phyloP scores from a whole-genome alignment of 2,888 invertebrate species.

The Drosophila niveifrons region DNA sequence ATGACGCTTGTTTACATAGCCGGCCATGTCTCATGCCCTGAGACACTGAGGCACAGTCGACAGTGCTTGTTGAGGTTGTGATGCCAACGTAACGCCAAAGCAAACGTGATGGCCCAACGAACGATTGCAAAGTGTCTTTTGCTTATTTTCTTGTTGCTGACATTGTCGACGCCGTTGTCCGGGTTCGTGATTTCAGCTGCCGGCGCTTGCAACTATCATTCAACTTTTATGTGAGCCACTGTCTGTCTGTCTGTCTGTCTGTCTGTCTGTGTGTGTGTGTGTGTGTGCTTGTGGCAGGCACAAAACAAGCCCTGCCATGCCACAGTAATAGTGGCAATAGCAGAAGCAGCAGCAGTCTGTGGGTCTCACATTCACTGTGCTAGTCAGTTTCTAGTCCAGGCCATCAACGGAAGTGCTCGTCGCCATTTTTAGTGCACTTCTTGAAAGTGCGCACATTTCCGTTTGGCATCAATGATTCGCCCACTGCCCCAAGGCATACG shows the following conservation, averaged over 20 bases:
- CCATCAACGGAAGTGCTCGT: conserved; percentile 80
- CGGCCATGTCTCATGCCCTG: conserved; percentile 29
- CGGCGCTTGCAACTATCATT: conserved; percentile 67
- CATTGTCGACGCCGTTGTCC: conserved; percentile 41
- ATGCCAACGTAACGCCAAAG: conserved; percentile 10
- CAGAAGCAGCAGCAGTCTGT: conserved; percentile 2
- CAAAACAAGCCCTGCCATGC: conserved; percentile 50
- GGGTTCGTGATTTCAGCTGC: conserved; percentile 57
- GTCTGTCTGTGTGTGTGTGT: conserved; percentile 12
- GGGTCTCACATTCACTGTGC: conserved; percentile 16
- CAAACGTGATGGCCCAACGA: conserved; percentile 20
- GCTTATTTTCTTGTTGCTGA: conserved; percentile 39
- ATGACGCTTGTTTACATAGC: conserved; percentile 70
- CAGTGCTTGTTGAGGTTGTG: no score
- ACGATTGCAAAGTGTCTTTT: conserved; percentile 46
- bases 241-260: conserved; percentile 10
- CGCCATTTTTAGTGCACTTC: conserved; percentile 81
- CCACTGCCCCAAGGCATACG: conserved; percentile 41
- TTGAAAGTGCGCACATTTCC: conserved; percentile 82
- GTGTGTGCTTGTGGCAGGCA: conserved; percentile 21
- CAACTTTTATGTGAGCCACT: conserved; percentile 72
- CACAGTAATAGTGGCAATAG: conserved; percentile 6
- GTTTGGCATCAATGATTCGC: conserved; percentile 81
- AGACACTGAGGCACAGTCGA: no score
- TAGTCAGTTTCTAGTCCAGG: conserved; percentile 42